Conservation (phyloP, 2,888 invertebrate species). For the Cyrtodaria siliqua region DNA sequence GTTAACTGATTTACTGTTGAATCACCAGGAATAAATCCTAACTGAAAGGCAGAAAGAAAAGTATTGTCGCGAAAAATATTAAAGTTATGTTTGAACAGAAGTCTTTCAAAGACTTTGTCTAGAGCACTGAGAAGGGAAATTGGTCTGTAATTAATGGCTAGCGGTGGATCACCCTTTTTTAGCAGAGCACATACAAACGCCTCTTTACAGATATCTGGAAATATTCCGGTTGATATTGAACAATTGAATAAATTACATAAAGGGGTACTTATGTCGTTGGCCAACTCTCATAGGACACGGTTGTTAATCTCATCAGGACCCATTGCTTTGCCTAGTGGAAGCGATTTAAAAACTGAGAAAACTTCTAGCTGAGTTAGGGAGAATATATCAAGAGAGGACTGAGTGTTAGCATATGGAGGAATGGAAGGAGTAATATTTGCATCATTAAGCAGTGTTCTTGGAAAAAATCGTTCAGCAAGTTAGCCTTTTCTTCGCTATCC, state of each 20-base stretch:
- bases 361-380: not conserved
- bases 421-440: too few species aligned
- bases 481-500: not conserved
- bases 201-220: slow-evolving; percentile 12
- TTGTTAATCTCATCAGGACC: slow-evolving; percentile 18
- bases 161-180: slow-evolving; percentile 8
- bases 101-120: slow-evolving; percentile 7
- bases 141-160: slow-evolving; percentile 10
- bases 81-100: slow-evolving; percentile 10
- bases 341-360: not conserved
- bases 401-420: too few species aligned
- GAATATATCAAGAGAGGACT: not conserved
- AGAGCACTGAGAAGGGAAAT: slow-evolving; percentile 8
- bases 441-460: not conserved
- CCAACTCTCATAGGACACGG: not conserved
- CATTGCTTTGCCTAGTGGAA: slow-evolving; percentile 11
- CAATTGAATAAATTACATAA: slow-evolving; percentile 8
- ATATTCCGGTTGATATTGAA: not conserved
- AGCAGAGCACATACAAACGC: slow-evolving; percentile 1
- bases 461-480: slow-evolving; percentile 2
- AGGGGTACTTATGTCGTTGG: not conserved
- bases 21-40: slow-evolving; percentile 21
- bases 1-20: slow-evolving; percentile 21
- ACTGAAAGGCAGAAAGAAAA: slow-evolving; percentile 1
- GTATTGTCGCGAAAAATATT: not conserved